Conservation (phyloP, 1,140 invertebrate species). For the Matsumurasca onukii region DNA sequence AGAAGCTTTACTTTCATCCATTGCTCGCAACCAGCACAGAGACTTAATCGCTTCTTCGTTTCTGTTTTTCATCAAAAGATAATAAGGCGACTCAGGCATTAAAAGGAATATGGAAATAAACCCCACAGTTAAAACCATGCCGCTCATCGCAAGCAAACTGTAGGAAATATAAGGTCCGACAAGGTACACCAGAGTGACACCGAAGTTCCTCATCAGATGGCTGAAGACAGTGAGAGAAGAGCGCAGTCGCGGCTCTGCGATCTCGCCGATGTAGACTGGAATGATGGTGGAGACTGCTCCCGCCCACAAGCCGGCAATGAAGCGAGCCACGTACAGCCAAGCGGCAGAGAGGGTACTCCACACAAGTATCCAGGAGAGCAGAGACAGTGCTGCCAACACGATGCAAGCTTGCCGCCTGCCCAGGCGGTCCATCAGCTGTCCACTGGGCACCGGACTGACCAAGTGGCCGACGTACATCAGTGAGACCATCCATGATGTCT, state of each 20-base stretch:
- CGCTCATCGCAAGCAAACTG: conserved; percentile 61
- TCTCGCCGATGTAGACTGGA: conserved; percentile 64
- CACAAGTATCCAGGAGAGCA: conserved; percentile 55
- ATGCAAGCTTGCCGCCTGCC: conserved; percentile 72
- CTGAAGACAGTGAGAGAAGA: conserved; percentile 64
- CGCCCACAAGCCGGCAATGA: conserved; percentile 49
- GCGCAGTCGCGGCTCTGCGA: conserved; percentile 59
- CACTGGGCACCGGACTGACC: conserved; percentile 33
- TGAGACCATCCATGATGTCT: conserved; percentile 38
- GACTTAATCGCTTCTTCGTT: conserved; percentile 61
- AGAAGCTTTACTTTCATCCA: conserved; percentile 17
- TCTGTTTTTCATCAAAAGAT: conserved; percentile 57
- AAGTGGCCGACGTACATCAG: conserved; percentile 36
- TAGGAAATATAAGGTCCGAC: conserved; percentile 74
- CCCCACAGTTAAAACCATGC: conserved; percentile 57
- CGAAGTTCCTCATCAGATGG: conserved; percentile 68
- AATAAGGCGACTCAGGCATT: conserved; percentile 83
- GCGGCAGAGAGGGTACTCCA: not conserved
- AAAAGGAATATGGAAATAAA: conserved; percentile 67
- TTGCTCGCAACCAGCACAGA: conserved; percentile 64
- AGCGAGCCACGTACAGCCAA: conserved; percentile 30
- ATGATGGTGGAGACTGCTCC: conserved; percentile 54
- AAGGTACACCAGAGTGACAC: conserved; percentile 72
- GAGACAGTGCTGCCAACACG: conserved; percentile 58
- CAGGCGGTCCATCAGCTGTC: conserved; percentile 66